A percentile compares a stretch with the other conserved stretches of the same genome.
Evolutionary conservation across 2,888 invertebrate genomes (phyloP).

Genomic region (Platerodrilus igneus): DNA sequence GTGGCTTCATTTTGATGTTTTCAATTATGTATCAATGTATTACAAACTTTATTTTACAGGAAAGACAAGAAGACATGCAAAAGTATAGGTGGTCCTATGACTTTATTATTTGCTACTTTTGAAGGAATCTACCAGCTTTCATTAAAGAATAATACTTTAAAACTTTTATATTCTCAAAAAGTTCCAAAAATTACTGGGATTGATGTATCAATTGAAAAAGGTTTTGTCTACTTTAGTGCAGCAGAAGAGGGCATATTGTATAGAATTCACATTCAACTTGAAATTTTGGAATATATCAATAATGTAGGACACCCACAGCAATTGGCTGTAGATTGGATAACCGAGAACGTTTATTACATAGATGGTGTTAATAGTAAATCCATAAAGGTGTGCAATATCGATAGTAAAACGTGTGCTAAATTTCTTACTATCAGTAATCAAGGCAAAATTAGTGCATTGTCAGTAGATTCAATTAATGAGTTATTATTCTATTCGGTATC

Average conservation of each 20-base stretch:
- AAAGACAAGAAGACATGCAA: conserved; percentile 64
- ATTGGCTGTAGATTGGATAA: conserved; percentile 70
- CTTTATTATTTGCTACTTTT: conserved; percentile 53
- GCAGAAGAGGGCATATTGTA: conserved; percentile 48
- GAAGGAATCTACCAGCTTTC: conserved; percentile 55
- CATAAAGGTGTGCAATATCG: conserved; percentile 42
- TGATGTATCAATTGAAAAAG: conserved; percentile 49
- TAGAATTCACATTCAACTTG: conserved; percentile 43
- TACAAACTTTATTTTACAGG: conserved; percentile 40
- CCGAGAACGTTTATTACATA: conserved; percentile 65
- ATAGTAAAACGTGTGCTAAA: conserved; percentile 34
- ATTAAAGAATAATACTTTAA: conserved; percentile 38
- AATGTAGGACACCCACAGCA: conserved; percentile 52
- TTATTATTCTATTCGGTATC: conserved; percentile 57
- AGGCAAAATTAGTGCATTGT: conserved; percentile 55
- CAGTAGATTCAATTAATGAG: conserved; percentile 59
- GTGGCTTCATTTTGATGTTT: too few relatives aligned
- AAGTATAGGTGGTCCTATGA: conserved; percentile 54
- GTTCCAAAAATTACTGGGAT: conserved; percentile 52
- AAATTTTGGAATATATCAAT: conserved; percentile 41
- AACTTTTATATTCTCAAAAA: conserved; percentile 46
- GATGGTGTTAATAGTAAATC: conserved; percentile 38
- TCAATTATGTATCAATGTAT: too few relatives aligned
- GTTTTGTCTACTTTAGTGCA: conserved; percentile 51
- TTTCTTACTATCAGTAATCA: conserved; percentile 52